Base-by-base conservation (phyloP, 2,797 vertebrate genomes). In the Pipistrellus nathusii region DNA sequence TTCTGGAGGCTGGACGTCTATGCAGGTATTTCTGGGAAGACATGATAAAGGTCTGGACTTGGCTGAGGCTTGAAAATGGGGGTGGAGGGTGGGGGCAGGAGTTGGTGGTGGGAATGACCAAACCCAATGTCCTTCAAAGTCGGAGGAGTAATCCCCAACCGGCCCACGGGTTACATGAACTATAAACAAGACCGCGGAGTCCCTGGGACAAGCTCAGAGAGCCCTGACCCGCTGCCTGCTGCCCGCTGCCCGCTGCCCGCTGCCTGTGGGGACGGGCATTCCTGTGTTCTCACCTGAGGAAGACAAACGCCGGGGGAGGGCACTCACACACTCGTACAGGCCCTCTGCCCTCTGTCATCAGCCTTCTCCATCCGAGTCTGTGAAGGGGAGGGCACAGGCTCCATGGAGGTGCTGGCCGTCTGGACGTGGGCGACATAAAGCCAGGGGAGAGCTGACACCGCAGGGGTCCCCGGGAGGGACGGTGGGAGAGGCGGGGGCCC, bases 211-310 rank as follows among this genome's bases (percentile, higher is more conserved):
- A 0, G 7, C 66, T 25, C 66, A 2, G 4, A 6, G 38, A 48
- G 48, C 83, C 8, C 1, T 1, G 6, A 51, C 21, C 25, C 1
- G 0, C 27, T 8, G 32, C 44, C 44, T 2, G 44, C 8, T 1
- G 5, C 21, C 20, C 1, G 0, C 8, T 1, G 5, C 21, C 20
- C 1, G 0, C 27, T 8, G 32, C 18, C 62, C 1, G 0, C 12
- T 0, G 12, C 62, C 62, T 15, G 0, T 1, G 27, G 44, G 77
- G 35, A 32, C 64, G 44, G 76, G n/a, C 68, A 2, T 7, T 32
- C 64, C 32, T 30, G 27, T 6, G 12, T 41, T 48, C 35, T 18
- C 32, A 62, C 85, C 27, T 20, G 64, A 71, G 3, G 35, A 13
- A 73, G 15, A 62, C 57, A 32, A 18, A 55, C 38, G 1, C 46